Percentiles rank a stretch among this genome's conserved stretches.
These are phyloP conservation scores for Dorcus parallelipipedus DNA, from an alignment of 2,888 invertebrate genomes.

Conservation along the genomic window DNA sequence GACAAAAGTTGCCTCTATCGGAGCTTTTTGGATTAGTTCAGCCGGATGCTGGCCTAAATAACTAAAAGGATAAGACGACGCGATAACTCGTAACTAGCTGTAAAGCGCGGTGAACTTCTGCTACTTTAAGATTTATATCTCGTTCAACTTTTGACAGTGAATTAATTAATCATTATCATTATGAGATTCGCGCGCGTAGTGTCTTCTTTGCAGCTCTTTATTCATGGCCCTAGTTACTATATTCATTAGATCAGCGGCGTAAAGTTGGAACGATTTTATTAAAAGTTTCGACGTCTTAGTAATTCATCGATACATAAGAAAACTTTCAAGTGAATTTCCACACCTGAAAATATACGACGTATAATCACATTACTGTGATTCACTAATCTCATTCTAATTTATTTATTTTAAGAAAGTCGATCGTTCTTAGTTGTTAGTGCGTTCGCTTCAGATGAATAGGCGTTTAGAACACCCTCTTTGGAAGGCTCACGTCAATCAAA, in stretches of 20 bases:
- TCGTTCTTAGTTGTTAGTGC: too few species aligned
- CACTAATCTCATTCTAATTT: too few species aligned
- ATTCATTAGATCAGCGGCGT: neutral
- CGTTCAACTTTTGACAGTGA: constrained; percentile 28
- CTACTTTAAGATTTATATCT: constrained; percentile 29
- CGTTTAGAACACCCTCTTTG: too few species aligned
- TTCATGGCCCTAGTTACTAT: constrained; percentile 1
- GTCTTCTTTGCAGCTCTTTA: constrained; percentile 1
- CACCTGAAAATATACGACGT: too few species aligned
- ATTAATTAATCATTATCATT: constrained; percentile 32
- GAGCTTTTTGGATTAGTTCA: constrained; percentile 7
- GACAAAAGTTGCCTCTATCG: constrained; percentile 15
- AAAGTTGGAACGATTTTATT: neutral
- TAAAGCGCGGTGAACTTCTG: constrained; percentile 16
- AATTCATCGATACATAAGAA: too few species aligned
- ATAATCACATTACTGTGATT: too few species aligned
- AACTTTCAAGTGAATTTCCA: too few species aligned
- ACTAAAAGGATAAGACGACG: constrained; percentile 4
- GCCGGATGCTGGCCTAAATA: constrained; percentile 2
- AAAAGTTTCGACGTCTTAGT: too few species aligned
- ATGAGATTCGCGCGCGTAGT: constrained; percentile 15
- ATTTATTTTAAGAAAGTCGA: too few species aligned
- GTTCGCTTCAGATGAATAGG: too few species aligned
- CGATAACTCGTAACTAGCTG: constrained; percentile 2
- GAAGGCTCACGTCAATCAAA: too few species aligned